phyloP scores from a whole-genome alignment of 2,113 vertebrate genomes.

The Heterochromis multidens region DNA sequence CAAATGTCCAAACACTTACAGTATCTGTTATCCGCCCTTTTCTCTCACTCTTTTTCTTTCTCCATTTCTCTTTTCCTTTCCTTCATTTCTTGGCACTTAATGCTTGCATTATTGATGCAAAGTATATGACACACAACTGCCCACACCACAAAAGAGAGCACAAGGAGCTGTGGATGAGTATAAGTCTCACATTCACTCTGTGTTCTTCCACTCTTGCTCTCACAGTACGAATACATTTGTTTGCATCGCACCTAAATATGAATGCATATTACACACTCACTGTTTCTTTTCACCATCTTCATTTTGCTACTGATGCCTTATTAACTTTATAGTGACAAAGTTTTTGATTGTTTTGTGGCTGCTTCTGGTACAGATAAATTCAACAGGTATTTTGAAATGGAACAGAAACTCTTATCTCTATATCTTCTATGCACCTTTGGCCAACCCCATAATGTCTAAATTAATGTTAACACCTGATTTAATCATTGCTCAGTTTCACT shows the following conservation, averaged over 20 bases:
- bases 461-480: neutral
- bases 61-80: neutral
- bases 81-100: neutral
- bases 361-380: neutral
- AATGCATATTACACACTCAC: neutral
- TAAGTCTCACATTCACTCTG: neutral
- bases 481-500: neutral
- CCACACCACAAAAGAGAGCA: neutral
- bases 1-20: neutral
- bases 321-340: neutral
- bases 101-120: conserved; percentile 27
- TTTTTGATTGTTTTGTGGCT: neutral
- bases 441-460: neutral
- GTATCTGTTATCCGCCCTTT: neutral
- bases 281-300: neutral
- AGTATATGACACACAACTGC: conserved; percentile 19
- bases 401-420: neutral
- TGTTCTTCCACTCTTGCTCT: neutral
- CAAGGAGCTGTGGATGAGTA: neutral
- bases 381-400: neutral
- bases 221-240: neutral
- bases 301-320: neutral
- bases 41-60: neutral
- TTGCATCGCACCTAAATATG: neutral
- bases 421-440: neutral